Percentiles rank a stretch among this genome's conserved stretches.
These are phyloP conservation scores for Tryphoninae sp. DNA, from an alignment of 2,888 invertebrate species.

Conservation along the genomic window DNA sequence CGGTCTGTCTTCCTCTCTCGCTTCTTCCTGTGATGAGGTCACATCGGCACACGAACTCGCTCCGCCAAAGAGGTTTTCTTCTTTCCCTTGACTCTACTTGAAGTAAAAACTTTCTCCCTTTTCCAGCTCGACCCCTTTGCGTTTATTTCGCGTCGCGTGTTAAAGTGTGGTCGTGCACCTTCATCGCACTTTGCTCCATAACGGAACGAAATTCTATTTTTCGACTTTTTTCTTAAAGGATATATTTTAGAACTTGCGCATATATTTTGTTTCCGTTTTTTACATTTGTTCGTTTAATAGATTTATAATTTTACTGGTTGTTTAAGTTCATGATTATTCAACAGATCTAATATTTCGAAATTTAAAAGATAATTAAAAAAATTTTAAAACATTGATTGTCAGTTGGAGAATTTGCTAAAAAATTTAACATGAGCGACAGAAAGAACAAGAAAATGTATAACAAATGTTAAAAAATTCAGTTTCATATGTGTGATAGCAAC, in stretches of 20 bases:
- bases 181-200: background rate
- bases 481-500: too few species aligned
- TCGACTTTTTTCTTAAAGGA: background rate
- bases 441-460: too few species aligned
- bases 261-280: too few species aligned
- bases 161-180: background rate
- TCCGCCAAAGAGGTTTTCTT: conserved; percentile 15
- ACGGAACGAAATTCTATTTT: background rate
- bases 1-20: background rate
- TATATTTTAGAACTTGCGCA: background rate
- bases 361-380: too few species aligned
- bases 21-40: conserved; percentile 22
- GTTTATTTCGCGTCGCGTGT: background rate
- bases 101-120: conserved; percentile 35
- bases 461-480: too few species aligned
- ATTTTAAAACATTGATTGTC: too few species aligned
- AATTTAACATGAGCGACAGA: too few species aligned
- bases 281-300: too few species aligned
- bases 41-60: conserved; percentile 12
- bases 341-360: too few species aligned
- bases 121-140: conserved; percentile 20
- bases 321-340: too few species aligned
- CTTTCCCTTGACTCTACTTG: conserved; percentile 4
- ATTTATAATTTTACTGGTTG: too few species aligned
- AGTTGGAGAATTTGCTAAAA: too few species aligned